Percentiles rank a stretch among this genome's conserved stretches.
Conservation (phyloP, 2,113 vertebrate species). For the Sinocyclocheilus grahami region DNA sequence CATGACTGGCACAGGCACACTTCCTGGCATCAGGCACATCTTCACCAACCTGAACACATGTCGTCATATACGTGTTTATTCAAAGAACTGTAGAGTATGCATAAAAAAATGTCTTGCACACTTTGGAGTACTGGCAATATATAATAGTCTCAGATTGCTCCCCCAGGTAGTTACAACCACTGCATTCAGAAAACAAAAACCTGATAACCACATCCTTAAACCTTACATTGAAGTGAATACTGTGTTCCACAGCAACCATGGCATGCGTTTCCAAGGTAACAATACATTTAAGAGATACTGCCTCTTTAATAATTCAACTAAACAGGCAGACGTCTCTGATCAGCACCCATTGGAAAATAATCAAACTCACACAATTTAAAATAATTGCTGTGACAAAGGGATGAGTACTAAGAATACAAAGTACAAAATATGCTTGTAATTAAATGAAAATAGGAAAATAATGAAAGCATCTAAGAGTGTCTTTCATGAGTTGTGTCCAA, state of each 20-base stretch:
- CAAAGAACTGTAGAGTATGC: neutral
- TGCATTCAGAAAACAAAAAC: constrained; percentile 8
- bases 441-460: neutral
- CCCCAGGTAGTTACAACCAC: neutral
- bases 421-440: neutral
- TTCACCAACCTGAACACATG: constrained; percentile 86
- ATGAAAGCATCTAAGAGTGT: neutral
- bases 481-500: neutral
- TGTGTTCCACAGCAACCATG: too few species aligned
- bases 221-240: neutral
- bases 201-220: neutral
- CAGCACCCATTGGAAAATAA: constrained; percentile 27
- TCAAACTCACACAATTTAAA: constrained; percentile 20
- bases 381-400: neutral
- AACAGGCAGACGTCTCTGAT: constrained; percentile 10
- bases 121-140: neutral
- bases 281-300: constrained; percentile 2
- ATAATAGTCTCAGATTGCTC: neutral
- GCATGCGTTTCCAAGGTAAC: neutral
- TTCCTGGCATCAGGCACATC: constrained; percentile 94
- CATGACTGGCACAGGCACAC: constrained; percentile 94
- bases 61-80: neutral
- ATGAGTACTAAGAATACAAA: neutral
- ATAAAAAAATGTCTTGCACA: neutral
- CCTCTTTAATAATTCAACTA: constrained; percentile 23